phyloP scores from a whole-genome alignment of 2,888 invertebrate species.

The Encarsia formosa region DNA sequence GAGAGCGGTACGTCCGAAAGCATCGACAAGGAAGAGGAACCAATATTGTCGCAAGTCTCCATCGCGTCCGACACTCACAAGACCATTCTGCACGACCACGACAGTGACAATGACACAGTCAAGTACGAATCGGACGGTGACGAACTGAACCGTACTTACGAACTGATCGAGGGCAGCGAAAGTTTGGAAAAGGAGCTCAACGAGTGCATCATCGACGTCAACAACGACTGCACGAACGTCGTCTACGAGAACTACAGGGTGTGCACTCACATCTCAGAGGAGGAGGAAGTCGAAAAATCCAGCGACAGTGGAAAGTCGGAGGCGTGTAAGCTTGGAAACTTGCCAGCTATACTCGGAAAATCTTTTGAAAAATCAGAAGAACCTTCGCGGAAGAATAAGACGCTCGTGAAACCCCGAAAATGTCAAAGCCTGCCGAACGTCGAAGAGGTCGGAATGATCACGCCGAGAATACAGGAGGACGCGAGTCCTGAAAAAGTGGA shows the following conservation, averaged over 20 bases:
- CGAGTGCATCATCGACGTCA: not conserved
- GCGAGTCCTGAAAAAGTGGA: too few relatives aligned
- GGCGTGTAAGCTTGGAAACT: not conserved
- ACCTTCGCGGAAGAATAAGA: not conserved
- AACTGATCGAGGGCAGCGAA: not conserved
- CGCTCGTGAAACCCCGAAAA: constrained; percentile 3
- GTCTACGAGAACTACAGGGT: not conserved
- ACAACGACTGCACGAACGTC: not conserved
- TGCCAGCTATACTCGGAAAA: not conserved
- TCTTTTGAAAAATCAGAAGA: not conserved
- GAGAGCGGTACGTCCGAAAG: not conserved
- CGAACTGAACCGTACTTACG: not conserved
- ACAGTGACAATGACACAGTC: not conserved
- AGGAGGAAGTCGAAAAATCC: not conserved
- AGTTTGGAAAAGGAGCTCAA: not conserved
- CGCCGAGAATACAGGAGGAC: not conserved
- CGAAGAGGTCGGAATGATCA: too few relatives aligned
- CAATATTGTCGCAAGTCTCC: constrained; percentile 5
- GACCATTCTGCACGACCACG: not conserved
- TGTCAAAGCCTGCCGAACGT: constrained; percentile 17
- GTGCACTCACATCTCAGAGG: not conserved
- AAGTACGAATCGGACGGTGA: not conserved
- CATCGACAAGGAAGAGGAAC: constrained; percentile 16
- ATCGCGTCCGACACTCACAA: not conserved
- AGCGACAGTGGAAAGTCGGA: not conserved